phyloP scores from a whole-genome alignment of 2,113 vertebrate species.

The Oxygymnocypris stewartii region DNA sequence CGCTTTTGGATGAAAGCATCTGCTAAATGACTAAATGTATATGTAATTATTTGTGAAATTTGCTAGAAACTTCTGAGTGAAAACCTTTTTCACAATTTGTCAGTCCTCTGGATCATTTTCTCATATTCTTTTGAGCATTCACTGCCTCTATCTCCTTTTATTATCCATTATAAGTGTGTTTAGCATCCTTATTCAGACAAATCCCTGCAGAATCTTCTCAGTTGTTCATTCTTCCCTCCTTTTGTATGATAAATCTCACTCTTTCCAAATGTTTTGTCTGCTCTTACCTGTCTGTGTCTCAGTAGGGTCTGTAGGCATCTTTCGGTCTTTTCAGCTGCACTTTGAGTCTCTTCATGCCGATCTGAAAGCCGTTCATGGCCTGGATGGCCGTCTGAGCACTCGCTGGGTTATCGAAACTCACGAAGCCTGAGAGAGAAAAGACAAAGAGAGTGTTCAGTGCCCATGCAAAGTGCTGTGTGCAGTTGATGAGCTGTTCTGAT shows the following conservation, averaged over 20 bases:
- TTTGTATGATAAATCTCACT: not conserved
- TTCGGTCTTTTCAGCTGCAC: constrained; percentile 93
- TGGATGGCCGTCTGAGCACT: constrained; percentile 84
- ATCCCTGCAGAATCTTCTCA: not conserved
- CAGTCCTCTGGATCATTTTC: too few relatives aligned
- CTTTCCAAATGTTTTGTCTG: constrained; percentile 21
- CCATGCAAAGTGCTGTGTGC: not conserved
- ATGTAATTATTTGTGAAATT: too few relatives aligned
- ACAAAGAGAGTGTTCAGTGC: not conserved
- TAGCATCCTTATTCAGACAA: not conserved
- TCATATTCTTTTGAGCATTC: too few relatives aligned
- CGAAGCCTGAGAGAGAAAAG: constrained; percentile 77
- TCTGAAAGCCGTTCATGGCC: constrained; percentile 16
- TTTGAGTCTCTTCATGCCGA: constrained; percentile 77
- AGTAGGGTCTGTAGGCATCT: constrained; percentile 91
- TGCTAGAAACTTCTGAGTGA: too few relatives aligned
- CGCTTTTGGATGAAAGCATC: too few relatives aligned
- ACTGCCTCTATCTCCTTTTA: not conserved
- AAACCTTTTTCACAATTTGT: too few relatives aligned
- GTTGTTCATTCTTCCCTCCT: not conserved
- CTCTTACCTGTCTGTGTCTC: constrained; percentile 57
- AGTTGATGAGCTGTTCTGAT: not conserved
- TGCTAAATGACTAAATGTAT: too few relatives aligned
- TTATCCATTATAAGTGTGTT: not conserved
- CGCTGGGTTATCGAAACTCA: constrained; percentile 92